Evolutionary conservation across 2,888 invertebrate genomes (phyloP), one percentile per base, ranked within the genome.

Genomic region (Dryomyza anilis): DNA sequence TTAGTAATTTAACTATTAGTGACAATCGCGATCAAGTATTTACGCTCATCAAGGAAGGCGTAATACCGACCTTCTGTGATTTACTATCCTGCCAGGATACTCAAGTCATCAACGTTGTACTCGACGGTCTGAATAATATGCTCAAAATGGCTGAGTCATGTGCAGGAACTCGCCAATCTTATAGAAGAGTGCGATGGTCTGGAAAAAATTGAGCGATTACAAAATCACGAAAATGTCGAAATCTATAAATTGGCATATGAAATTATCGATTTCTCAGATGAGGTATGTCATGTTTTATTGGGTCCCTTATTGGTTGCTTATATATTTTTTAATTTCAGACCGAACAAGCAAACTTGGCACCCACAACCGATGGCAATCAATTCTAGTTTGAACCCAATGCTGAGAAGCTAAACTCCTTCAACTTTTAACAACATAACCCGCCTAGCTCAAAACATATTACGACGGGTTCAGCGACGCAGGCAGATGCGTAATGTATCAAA

Each of bases 181-280:
- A 98, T 99, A 76, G 99, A 99, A 85, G 98, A 98, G 85, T 99
- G 98, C 85, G 93, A 93, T 71, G 99, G 97, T 69, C 87, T 99
- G 76, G 98, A 98, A 85, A 98, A 96, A 86, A 99, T 99, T 75
- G 99, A 99, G 83, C 87, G 88, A 67, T 87, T 99, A 70, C 99
- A 99, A 85, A 94, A 93, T 82, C 99, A 99, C 82, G 96, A 98
- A 86, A 99, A 98, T 85, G 92, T 96, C 75, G 98, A 99, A 73
- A 98, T 99, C 75, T 99, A 99, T 85, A 98, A 96, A 86, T 86
- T 98, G 86, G 98, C 99, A 63, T 99, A 95, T 83, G 96, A 98
- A 83, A 99, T 99, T 80, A 98, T 99, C 79, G 98, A 98, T 87
- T 99, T 99, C 85, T 94, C 95, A 10, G 95, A 91, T 76, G 94